These are phyloP conservation scores for Oostethus manadensis DNA, from an alignment of 2,113 vertebrate species.

Conservation along the genomic window DNA sequence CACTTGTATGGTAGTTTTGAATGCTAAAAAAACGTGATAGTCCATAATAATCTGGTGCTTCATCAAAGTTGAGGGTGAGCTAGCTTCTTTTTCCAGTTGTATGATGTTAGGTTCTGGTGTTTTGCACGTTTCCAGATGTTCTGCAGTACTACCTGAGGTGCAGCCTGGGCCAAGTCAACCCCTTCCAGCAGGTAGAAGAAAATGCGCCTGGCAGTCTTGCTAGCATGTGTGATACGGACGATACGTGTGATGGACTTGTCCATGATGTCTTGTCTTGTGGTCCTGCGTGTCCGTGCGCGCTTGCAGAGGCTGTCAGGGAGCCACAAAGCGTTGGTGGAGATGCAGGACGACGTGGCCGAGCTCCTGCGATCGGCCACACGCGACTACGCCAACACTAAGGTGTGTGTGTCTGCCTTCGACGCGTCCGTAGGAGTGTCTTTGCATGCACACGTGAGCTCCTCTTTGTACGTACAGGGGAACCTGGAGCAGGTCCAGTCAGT, in stretches of 20 bases:
- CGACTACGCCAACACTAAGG: slow-evolving; percentile 83
- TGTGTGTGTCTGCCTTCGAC: no score
- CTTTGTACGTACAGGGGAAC: slow-evolving; percentile 67
- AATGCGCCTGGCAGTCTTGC: not conserved
- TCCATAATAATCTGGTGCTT: no score
- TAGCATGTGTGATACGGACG: not conserved
- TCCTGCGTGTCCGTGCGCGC: not conserved
- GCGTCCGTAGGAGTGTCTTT: slow-evolving; percentile 6
- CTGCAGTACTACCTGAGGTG: slow-evolving; percentile 88
- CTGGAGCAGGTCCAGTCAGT: slow-evolving; percentile 84
- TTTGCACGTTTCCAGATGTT: slow-evolving; percentile 69
- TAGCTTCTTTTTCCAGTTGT: no score
- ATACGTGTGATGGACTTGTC: no score
- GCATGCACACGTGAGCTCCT: not conserved
- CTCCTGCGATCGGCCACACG: slow-evolving; percentile 77
- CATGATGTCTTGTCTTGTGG: not conserved
- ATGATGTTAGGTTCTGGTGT: not conserved
- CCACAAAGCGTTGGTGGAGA: slow-evolving; percentile 92
- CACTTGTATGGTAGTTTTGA: no score
- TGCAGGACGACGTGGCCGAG: slow-evolving; percentile 85
- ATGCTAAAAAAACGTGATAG: no score
- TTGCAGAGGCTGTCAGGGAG: slow-evolving; percentile 87
- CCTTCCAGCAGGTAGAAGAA: slow-evolving; percentile 86
- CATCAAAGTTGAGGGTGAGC: no score
- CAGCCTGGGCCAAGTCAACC: slow-evolving; percentile 78